A percentile compares a stretch with the other conserved stretches of the same genome.
Conservation (phyloP, 1,140 invertebrate genomes). For the Sweltsa coloradensis region DNA sequence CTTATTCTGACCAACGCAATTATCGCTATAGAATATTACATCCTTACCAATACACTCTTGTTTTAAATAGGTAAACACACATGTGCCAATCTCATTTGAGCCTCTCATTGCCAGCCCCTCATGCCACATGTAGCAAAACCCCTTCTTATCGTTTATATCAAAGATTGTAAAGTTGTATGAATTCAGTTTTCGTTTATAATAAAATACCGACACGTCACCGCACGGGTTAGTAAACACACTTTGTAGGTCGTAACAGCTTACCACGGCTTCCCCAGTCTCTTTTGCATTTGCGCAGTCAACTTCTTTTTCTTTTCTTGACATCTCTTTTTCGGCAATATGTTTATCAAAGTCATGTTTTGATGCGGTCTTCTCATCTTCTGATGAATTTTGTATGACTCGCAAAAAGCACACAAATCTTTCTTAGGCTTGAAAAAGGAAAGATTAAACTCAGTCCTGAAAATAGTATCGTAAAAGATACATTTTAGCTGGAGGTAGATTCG, state of each 20-base stretch:
- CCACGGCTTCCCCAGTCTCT: slow-evolving; percentile 1
- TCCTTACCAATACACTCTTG: slow-evolving; percentile 1
- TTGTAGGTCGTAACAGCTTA: slow-evolving; percentile 23
- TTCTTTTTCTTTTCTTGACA: neutral
- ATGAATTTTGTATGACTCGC: slow-evolving; percentile 23
- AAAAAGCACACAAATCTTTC: slow-evolving; percentile 29
- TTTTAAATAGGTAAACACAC: slow-evolving; percentile 19
- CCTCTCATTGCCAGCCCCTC: slow-evolving; percentile 19
- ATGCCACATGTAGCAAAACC: slow-evolving; percentile 21
- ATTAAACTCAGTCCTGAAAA: slow-evolving; percentile 25
- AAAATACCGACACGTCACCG: slow-evolving; percentile 21
- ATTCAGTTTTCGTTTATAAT: slow-evolving; percentile 22
- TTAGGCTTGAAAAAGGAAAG: slow-evolving; percentile 26
- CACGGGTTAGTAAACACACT: slow-evolving; percentile 21
- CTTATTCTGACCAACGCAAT: slow-evolving; percentile 31
- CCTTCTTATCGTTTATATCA: slow-evolving; percentile 15
- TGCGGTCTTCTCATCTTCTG: slow-evolving; percentile 17
- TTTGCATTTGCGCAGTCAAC: neutral
- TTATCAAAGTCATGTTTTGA: neutral
- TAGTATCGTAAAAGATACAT: neutral
- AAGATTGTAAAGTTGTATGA: slow-evolving; percentile 24
- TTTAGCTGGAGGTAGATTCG: neutral
- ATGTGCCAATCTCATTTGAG: slow-evolving; percentile 23
- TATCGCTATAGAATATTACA: slow-evolving; percentile 26
- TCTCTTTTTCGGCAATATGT: neutral